phyloP scores from a whole-genome alignment of 2,797 vertebrate species.

The Emys orbicularis region DNA sequence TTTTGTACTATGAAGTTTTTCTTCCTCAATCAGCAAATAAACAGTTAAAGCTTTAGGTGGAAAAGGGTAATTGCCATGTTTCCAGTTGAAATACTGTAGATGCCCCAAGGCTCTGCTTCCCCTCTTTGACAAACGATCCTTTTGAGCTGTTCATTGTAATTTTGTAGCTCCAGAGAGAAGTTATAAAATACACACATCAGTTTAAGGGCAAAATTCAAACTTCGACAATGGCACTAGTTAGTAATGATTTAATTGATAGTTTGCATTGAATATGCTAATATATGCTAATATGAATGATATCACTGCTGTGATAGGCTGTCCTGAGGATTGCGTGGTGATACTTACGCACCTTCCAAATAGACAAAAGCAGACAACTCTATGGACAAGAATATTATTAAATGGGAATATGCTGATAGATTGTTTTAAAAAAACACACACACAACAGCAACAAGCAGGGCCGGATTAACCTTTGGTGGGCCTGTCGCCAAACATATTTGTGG shows the following conservation, averaged over 20 bases:
- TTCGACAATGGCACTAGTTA: constrained; percentile 42
- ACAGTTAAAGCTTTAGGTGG: constrained; percentile 33
- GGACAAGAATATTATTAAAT: constrained; percentile 36
- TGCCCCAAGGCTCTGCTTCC: constrained; percentile 29
- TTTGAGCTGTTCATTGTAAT: constrained; percentile 68
- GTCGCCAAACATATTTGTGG: too few relatives aligned
- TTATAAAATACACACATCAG: constrained; percentile 28
- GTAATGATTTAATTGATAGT: not conserved
- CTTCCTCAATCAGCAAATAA: constrained; percentile 7
- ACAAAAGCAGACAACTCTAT: not conserved
- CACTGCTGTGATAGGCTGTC: not conserved
- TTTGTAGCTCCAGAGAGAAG: constrained; percentile 41
- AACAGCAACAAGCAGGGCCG: not conserved
- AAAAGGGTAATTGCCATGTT: constrained; percentile 45
- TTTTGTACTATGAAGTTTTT: not conserved
- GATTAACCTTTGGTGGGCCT: too few relatives aligned
- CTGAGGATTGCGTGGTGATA: not conserved
- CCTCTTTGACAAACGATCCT: constrained; percentile 52
- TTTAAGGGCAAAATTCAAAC: constrained; percentile 26
- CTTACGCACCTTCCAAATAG: not conserved
- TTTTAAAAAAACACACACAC: not conserved
- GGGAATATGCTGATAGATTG: constrained; percentile 52
- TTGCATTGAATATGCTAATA: not conserved
- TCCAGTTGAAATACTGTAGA: constrained; percentile 46
- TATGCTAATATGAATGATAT: not conserved